Conservation (phyloP, 2,888 invertebrate species). For the Conchocele bisecta region DNA sequence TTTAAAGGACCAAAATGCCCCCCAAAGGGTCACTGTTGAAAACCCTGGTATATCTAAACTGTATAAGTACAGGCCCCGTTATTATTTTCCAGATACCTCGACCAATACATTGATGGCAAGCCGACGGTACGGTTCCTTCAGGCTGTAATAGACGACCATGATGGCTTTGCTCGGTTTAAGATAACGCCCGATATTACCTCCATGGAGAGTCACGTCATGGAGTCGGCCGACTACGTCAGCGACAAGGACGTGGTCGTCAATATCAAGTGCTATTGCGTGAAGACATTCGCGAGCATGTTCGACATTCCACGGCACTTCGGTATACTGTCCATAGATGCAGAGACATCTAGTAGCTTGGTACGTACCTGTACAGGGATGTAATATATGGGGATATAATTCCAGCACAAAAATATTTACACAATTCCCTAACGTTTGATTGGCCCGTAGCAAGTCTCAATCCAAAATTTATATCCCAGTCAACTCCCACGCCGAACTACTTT, state of each 20-base stretch:
- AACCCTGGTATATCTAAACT: neutral
- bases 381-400: too few relatives aligned
- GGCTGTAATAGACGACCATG: slow-evolving; percentile 61
- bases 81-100: slow-evolving; percentile 50
- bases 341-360: slow-evolving; percentile 72
- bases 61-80: neutral
- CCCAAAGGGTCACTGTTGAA: too few relatives aligned
- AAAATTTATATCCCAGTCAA: too few relatives aligned
- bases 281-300: slow-evolving; percentile 61
- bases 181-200: slow-evolving; percentile 55
- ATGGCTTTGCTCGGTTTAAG: slow-evolving; percentile 65
- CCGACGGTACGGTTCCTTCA: slow-evolving; percentile 66
- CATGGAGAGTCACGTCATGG: slow-evolving; percentile 68
- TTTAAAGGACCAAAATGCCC: too few relatives aligned
- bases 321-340: slow-evolving; percentile 75
- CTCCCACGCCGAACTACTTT: too few relatives aligned
- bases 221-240: slow-evolving; percentile 14
- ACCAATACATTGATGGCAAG: slow-evolving; percentile 55
- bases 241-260: slow-evolving; percentile 26
- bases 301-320: slow-evolving; percentile 70
- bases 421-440: too few relatives aligned
- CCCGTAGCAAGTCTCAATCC: too few relatives aligned
- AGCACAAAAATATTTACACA: too few relatives aligned
- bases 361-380: too few relatives aligned
- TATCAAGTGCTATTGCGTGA: slow-evolving; percentile 65